These are phyloP conservation scores for Rhagoletis zephyria DNA, from an alignment of 1,140 invertebrate genomes.

Conservation along the genomic window DNA sequence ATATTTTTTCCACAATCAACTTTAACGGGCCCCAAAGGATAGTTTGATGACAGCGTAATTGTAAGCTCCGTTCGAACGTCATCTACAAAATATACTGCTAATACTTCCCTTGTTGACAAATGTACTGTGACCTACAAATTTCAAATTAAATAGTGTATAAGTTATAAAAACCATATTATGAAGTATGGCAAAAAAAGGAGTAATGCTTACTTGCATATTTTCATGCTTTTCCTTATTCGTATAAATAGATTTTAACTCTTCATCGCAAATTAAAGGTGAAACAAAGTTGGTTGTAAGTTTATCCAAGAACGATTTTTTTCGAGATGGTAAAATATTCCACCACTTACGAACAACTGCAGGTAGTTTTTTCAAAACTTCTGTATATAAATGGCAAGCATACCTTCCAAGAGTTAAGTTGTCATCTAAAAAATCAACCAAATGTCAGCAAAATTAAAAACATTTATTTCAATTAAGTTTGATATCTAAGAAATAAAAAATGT, in stretches of 20 bases:
- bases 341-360: constrained; percentile 87
- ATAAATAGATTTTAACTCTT: constrained; percentile 80
- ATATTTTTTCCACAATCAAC: constrained; percentile 81
- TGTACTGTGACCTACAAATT: constrained; percentile 80
- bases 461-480: constrained; percentile 26
- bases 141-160: not conserved
- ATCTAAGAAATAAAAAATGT: constrained; percentile 35
- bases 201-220: constrained; percentile 80
- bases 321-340: constrained; percentile 83
- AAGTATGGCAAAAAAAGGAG: too few species aligned
- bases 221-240: constrained; percentile 76
- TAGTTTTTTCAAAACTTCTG: constrained; percentile 78
- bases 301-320: constrained; percentile 81
- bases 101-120: constrained; percentile 81
- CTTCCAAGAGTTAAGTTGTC: constrained; percentile 74
- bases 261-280: constrained; percentile 80
- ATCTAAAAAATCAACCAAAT: constrained; percentile 60
- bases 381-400: constrained; percentile 81
- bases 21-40: constrained; percentile 83
- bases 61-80: constrained; percentile 86
- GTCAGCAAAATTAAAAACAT: constrained; percentile 36
- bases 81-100: constrained; percentile 86
- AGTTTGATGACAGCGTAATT: constrained; percentile 84
- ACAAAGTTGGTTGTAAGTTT: constrained; percentile 83
- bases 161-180: too few species aligned